These are phyloP conservation scores for Notechis scutatus DNA, from an alignment of 2,113 vertebrate species.

Conservation along the genomic window DNA sequence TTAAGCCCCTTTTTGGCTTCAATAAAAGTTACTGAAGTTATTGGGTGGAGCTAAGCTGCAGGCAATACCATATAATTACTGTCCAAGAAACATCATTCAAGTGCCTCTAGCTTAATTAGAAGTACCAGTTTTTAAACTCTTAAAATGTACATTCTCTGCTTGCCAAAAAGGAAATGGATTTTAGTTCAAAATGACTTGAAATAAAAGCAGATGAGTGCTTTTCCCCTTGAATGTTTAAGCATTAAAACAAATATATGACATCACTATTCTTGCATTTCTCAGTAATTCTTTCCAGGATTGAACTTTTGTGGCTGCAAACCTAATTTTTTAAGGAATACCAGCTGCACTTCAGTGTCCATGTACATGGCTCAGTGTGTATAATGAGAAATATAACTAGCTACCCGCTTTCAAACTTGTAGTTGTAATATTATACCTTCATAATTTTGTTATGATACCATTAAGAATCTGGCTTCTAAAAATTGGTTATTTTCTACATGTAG, in stretches of 20 bases:
- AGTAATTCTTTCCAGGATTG: slow-evolving; percentile 42
- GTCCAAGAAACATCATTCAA: slow-evolving; percentile 15
- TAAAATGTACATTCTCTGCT: slow-evolving; percentile 18
- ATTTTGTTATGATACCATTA: not conserved
- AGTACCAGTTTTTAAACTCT: slow-evolving; percentile 18
- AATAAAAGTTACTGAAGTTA: not conserved
- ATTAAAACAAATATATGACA: slow-evolving; percentile 22
- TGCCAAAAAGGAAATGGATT: slow-evolving; percentile 16
- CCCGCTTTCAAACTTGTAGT: not conserved
- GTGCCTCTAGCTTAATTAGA: slow-evolving; percentile 22
- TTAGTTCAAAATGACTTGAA: slow-evolving; percentile 6
- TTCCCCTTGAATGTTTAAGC: slow-evolving; percentile 41
- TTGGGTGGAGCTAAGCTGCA: slow-evolving; percentile 14
- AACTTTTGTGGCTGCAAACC: slow-evolving; percentile 23
- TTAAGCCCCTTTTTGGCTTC: slow-evolving; percentile 1
- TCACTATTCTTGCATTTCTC: slow-evolving; percentile 25
- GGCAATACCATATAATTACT: not conserved
- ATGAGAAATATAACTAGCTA: not conserved
- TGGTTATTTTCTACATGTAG: not conserved
- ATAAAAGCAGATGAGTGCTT: slow-evolving; percentile 45
- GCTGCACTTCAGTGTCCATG: slow-evolving; percentile 10
- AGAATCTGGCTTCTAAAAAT: not conserved
- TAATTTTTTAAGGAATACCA: slow-evolving; percentile 42
- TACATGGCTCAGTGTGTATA: not conserved
- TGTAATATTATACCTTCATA: not conserved